Evolutionary conservation across 2,113 vertebrate genomes (phyloP), one percentile per base, ranked within the genome.

Genomic region (Gymnarchus niloticus): DNA sequence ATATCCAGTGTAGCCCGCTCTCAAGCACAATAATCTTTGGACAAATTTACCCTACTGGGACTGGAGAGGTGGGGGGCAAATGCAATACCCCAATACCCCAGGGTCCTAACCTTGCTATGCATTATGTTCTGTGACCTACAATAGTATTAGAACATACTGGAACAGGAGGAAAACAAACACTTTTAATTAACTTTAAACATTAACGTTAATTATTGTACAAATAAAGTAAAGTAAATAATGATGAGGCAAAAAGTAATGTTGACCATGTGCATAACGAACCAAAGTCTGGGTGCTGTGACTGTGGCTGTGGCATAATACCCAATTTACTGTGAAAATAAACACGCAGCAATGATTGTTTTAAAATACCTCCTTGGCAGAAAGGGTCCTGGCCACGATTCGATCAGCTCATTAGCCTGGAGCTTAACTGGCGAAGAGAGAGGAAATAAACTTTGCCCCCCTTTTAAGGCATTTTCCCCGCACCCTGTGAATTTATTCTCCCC

Each of bases 241-340:
- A 48, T 5, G n/a, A 61, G 51, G 25, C 12, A 41, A 56, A 37
- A 56, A 14, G 19, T 12, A 77, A 85, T 77, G 41, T 19, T 23
- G 51, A 77, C 28, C 51, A 46, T 56, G 69, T 48, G 65, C 69
- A 2, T 3, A 54, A 19, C 28, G 12, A 54, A 8, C 0, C 48
- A 0, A 0, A 0, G 14, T 69, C 83, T 84, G 83, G n/a, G 59
- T 28, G 4, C 37, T 2, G 61, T 9, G 61, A 2, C 28, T 1
- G 61, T 0, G 48, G 25, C 84, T 1, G 49, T 23, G 1, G 28
- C n/a, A 44, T 78, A 7, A 54, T 85, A 76, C 49, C 28, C 52
- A 56, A 78, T 78, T 56, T 56, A 56, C 49, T 56, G 54, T 21
- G 41, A 78, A 78, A 78, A 85, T 78, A 78, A 85, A 85, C 84